A percentile compares a stretch with the other conserved stretches of the same genome.
These are phyloP conservation scores for Podilymbus podiceps DNA, from an alignment of 2,113 vertebrate species.

Conservation along the genomic window DNA sequence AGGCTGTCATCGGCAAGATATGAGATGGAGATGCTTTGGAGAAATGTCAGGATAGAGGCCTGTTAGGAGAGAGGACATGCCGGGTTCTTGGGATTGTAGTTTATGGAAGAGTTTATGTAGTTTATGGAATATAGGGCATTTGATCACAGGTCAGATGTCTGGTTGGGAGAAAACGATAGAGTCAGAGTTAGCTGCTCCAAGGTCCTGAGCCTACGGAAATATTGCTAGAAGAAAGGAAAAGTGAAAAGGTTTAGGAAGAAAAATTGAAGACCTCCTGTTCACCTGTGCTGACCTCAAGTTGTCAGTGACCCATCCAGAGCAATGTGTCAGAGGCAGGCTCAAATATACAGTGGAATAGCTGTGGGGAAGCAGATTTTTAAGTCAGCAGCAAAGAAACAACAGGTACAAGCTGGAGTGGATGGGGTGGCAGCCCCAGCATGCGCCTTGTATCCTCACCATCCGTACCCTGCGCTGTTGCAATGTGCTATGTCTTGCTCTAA, in stretches of 20 bases:
- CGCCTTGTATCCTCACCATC: background rate
- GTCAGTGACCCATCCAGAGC: background rate
- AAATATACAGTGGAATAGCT: background rate
- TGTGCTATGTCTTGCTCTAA: background rate
- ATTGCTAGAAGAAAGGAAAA: background rate
- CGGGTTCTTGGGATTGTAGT: background rate
- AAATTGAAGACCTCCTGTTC: background rate
- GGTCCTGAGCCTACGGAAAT: background rate
- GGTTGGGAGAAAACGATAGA: background rate
- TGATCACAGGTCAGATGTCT: background rate
- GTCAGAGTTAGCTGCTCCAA: background rate
- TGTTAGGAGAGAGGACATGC: background rate
- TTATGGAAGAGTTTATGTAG: background rate
- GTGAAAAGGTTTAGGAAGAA: background rate
- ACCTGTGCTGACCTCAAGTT: background rate
- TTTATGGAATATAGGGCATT: background rate
- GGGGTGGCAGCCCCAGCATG: background rate
- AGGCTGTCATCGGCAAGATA: background rate
- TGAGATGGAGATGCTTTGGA: background rate
- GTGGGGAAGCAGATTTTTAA: background rate
- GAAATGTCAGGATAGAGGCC: background rate
- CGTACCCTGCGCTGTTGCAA: background rate
- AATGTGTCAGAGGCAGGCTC: background rate
- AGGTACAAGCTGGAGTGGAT: background rate
- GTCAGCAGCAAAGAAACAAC: background rate